These are phyloP conservation scores for Huso huso DNA, from an alignment of 2,797 vertebrate species.

Conservation along the genomic window DNA sequence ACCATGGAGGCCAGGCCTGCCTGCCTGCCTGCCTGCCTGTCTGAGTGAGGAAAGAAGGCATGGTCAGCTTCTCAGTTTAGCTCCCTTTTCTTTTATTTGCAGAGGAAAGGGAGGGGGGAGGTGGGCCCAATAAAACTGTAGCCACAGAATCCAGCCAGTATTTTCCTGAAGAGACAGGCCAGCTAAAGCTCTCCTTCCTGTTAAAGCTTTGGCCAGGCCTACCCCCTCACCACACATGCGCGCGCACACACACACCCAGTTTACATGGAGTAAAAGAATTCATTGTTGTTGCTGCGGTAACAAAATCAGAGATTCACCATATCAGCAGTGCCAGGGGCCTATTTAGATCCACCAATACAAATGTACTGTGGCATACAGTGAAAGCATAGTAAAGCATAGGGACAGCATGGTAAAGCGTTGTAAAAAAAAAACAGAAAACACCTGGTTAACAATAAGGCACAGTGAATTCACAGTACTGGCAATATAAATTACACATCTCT, in stretches of 20 bases:
- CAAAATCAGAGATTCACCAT: not conserved
- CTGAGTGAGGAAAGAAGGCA: constrained; percentile 15
- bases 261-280: not conserved
- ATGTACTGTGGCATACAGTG: not conserved
- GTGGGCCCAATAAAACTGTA: constrained; percentile 26
- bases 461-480: too few relatives aligned
- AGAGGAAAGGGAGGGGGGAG: constrained; percentile 30
- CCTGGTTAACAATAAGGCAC: too few relatives aligned
- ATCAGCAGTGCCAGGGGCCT: not conserved
- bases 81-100: constrained; percentile 31
- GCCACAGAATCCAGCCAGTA: constrained; percentile 29
- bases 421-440: not conserved
- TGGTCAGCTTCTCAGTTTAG: constrained; percentile 27
- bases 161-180: constrained; percentile 38
- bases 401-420: not conserved
- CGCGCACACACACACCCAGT: not conserved
- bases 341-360: not conserved
- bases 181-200: constrained; percentile 43
- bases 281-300: not conserved
- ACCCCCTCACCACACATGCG: not conserved
- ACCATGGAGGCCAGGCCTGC: too few relatives aligned
- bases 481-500: too few relatives aligned
- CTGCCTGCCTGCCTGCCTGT: not conserved
- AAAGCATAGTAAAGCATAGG: too few relatives aligned
- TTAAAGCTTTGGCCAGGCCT: constrained; percentile 37